Percentiles rank a stretch among this genome's conserved stretches.
Conservation (phyloP, 2,888 invertebrate genomes). For the Hirtodrosophila alboralis region DNA sequence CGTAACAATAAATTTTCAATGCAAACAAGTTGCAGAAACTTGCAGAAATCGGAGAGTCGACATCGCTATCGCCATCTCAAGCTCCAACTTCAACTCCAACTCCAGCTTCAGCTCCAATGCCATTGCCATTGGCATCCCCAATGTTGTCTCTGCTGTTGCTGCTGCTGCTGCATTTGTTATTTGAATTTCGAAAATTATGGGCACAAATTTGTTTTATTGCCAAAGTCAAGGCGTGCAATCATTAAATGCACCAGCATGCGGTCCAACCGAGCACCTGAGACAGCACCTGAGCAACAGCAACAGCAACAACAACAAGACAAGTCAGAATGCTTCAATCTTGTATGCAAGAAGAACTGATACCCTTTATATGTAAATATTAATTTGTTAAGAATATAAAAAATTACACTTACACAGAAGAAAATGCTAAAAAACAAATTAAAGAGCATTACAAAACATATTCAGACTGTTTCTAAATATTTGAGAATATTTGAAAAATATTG, state of each 20-base stretch:
- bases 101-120: too few species aligned
- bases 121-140: conserved; percentile 10
- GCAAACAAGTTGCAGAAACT: conserved; percentile 72
- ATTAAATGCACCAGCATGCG: conserved; percentile 80
- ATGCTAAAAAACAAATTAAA: too few species aligned
- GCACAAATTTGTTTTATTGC: conserved; percentile 80
- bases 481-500: too few species aligned
- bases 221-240: conserved; percentile 81
- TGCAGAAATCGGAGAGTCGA: conserved; percentile 49
- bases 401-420: too few species aligned
- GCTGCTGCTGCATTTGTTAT: conserved; percentile 67
- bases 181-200: conserved; percentile 80
- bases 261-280: conserved; percentile 45
- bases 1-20: conserved; percentile 80
- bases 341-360: conserved; percentile 8
- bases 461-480: too few species aligned
- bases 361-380: conserved; percentile 5
- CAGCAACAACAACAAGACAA: conserved; percentile 10
- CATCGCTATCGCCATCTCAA: conserved; percentile 36
- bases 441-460: too few species aligned
- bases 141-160: conserved; percentile 25
- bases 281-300: conserved; percentile 47
- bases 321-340: neutral
- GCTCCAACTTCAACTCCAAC: too few species aligned
- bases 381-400: too few species aligned